Conservation (phyloP, 2,113 vertebrate genomes). For the Megaceryle maxima region DNA sequence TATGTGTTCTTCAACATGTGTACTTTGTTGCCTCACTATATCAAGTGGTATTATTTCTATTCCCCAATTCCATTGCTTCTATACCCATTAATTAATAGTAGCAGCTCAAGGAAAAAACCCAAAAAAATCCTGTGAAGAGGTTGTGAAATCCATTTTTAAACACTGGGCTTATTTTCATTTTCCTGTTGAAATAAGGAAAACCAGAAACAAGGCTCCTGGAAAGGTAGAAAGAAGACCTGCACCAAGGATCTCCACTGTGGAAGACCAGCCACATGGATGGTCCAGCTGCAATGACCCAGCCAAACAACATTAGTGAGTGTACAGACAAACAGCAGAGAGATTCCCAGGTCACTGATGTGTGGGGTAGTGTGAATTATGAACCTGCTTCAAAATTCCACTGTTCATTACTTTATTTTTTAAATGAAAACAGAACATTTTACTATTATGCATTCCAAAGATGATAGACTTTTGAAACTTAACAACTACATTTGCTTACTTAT, state of each 20-base stretch:
- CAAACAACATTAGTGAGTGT: not conserved
- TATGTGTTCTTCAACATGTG: not conserved
- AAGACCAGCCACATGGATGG: accelerated
- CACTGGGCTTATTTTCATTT: not conserved
- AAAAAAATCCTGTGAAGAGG: not conserved
- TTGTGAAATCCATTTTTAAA: not conserved
- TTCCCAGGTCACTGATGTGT: not conserved
- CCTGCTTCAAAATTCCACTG: not conserved
- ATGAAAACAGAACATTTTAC: not conserved
- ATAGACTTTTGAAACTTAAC: not conserved
- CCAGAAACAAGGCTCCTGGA: not conserved
- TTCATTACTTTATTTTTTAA: not conserved
- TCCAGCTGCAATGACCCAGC: not conserved
- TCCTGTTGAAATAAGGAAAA: not conserved
- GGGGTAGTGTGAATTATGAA: accelerated
- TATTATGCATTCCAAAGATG: not conserved
- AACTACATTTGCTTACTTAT: not conserved
- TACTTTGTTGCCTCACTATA: not conserved
- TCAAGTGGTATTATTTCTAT: not conserved
- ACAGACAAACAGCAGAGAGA: not conserved
- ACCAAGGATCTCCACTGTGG: not conserved
- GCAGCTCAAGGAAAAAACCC: not conserved
- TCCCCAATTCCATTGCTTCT: not conserved
- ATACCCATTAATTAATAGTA: not conserved
- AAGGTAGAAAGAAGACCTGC: not conserved